A percentile compares a stretch with the other conserved stretches of the same genome.
Evolutionary conservation across 2,113 vertebrate species (phyloP).

Genomic region (crab-eating macaque (Macaca fascicularis)): DNA sequence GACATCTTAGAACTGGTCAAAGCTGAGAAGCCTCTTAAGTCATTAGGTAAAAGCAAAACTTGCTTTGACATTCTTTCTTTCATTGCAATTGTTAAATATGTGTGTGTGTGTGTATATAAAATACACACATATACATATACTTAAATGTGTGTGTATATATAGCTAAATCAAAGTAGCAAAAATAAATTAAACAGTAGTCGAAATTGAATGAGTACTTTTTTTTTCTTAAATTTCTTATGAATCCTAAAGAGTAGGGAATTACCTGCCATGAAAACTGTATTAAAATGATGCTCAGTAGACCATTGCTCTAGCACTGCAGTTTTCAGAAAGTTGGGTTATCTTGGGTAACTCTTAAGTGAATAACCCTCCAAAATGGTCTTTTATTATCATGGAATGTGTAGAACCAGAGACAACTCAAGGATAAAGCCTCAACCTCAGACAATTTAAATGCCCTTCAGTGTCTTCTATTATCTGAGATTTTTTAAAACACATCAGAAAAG

Average conservation of each 20-base stretch:
- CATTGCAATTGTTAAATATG: background rate
- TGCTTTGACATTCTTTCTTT: background rate
- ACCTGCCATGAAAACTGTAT: constrained; percentile 16
- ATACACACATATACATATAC: background rate
- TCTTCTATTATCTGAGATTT: background rate
- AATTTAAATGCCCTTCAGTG: background rate
- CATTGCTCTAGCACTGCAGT: background rate
- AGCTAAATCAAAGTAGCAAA: background rate
- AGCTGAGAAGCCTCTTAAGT: constrained; percentile 97
- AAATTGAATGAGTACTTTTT: background rate
- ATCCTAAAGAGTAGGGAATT: background rate
- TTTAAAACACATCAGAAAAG: background rate
- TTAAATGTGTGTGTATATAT: background rate
- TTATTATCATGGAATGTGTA: background rate
- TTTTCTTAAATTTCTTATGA: constrained; percentile 20
- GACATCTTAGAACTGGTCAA: constrained; percentile 97
- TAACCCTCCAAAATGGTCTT: background rate
- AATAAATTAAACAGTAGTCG: background rate
- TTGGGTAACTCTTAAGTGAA: background rate
- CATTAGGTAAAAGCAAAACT: constrained; percentile 89
- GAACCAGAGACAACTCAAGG: background rate
- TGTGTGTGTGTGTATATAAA: too few species aligned
- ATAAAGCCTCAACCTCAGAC: background rate
- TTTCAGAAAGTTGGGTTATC: background rate
- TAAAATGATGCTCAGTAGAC: background rate